phyloP scores from a whole-genome alignment of 2,888 invertebrate species.

The Dryobota labecula region DNA sequence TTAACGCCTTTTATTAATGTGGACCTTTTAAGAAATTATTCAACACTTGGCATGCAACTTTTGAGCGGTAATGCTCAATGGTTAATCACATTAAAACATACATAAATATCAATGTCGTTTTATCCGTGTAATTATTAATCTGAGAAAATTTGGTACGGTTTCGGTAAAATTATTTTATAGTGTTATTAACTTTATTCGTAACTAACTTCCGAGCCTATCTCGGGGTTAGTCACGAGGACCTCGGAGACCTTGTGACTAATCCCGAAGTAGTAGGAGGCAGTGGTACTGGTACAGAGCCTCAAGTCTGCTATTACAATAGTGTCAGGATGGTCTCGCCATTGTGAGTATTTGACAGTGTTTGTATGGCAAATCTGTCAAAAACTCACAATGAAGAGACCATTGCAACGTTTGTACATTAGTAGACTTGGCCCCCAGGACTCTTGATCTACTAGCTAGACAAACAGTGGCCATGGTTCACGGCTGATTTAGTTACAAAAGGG shows the following conservation, averaged over 20 bases:
- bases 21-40: not conserved
- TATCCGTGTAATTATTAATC: not conserved
- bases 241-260: not conserved
- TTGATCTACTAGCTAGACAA: not conserved
- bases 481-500: not conserved
- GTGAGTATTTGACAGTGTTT: no score
- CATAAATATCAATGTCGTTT: conserved; percentile 10
- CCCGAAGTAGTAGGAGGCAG: not conserved
- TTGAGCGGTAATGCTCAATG: not conserved
- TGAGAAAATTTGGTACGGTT: not conserved
- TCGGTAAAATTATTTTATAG: not conserved
- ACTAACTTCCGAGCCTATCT: not conserved
- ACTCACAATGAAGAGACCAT: no score
- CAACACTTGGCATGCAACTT: conserved; percentile 5
- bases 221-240: not conserved
- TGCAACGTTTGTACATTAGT: no score
- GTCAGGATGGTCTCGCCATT: no score
- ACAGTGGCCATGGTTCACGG: not conserved
- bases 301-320: no score
- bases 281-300: not conserved
- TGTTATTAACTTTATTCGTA: not conserved
- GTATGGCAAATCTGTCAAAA: no score
- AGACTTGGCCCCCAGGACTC: no score
- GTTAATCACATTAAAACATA: not conserved
- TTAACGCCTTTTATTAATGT: not conserved